Base-by-base conservation (phyloP, 2,888 invertebrate genomes). In the Drosophila subquinaria region DNA sequence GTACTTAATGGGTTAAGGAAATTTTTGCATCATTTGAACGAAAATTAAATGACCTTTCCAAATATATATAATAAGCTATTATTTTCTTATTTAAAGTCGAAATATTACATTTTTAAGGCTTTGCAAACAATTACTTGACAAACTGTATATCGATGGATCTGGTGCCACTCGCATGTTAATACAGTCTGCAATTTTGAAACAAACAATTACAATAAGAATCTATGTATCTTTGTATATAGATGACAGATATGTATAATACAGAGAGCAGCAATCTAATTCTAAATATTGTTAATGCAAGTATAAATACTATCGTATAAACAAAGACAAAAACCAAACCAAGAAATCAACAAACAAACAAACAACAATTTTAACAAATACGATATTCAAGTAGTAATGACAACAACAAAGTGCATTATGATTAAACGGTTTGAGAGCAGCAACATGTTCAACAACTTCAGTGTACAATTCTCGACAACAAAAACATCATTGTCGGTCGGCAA, bases 371-470 rank as follows among this genome's bases (percentile, higher is more conserved):
- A 30, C 20, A 76, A 74, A 65, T 60, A 68, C 17, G 42, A 75
- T 68, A 62, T 55, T 57, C 63, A 38, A 20, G 42, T 61, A 79
- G 42, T 27, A 53, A 68, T 30, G 48, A 23, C 53, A 35, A 48
- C 38, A 47, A 62, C 57, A 10, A 61, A 38, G 57, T 69, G 35
- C 48, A 53, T 61, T 64, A 60, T 47, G 30, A 69, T 59, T 23
- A 73, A 68, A 79, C 75, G 76, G 76, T 76, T 76, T 79, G 57
- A 79, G 48, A 79, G 60, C 63, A 76, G 60, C 47, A 66, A 43
- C 59, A 60, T 59, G 53, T 79, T 73, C 50, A 79, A 66, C 36
- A 27, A 35, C 40, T 56, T 75, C 60, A 38, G 55, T 79, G 68
- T 79, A 74, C 30, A 74, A 50, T 53, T 61, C 23, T 64, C 5